Conservation (phyloP, 1,140 invertebrate genomes). For the Pemphigus obesinymphae region DNA sequence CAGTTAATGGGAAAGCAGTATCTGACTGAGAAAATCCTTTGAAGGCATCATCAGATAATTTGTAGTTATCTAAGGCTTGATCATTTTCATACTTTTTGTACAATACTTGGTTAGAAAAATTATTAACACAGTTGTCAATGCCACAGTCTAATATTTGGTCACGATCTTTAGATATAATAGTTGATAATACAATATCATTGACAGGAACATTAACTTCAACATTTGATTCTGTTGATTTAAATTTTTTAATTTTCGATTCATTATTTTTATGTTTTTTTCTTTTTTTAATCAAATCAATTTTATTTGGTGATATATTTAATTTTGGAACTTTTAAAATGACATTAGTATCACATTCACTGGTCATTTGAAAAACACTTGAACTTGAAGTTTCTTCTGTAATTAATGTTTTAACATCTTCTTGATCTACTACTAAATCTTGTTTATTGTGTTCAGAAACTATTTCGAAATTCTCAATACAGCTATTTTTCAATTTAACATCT, state of each 20-base stretch:
- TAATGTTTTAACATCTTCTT: neutral
- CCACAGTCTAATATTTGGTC: neutral
- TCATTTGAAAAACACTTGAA: no score
- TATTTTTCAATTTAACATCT: neutral
- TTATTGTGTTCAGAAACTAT: neutral
- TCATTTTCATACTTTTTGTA: neutral
- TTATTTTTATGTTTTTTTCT: neutral
- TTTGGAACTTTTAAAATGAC: neutral
- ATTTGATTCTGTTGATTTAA: neutral
- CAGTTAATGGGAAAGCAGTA: neutral
- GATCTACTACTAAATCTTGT: neutral
- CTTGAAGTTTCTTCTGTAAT: neutral
- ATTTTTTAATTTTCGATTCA: neutral
- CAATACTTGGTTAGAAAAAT: neutral
- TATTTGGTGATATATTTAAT: neutral
- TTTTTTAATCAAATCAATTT: neutral
- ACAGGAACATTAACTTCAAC: neutral
- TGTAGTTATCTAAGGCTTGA: neutral
- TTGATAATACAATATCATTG: neutral
- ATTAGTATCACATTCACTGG: neutral
- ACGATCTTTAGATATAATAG: neutral
- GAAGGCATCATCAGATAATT: neutral
- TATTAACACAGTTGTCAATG: neutral
- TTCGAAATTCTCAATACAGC: neutral
- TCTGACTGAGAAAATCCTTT: conserved; percentile 10